phyloP scores from a whole-genome alignment of 2,888 invertebrate genomes.

The Pristionchus fissidentatus region DNA sequence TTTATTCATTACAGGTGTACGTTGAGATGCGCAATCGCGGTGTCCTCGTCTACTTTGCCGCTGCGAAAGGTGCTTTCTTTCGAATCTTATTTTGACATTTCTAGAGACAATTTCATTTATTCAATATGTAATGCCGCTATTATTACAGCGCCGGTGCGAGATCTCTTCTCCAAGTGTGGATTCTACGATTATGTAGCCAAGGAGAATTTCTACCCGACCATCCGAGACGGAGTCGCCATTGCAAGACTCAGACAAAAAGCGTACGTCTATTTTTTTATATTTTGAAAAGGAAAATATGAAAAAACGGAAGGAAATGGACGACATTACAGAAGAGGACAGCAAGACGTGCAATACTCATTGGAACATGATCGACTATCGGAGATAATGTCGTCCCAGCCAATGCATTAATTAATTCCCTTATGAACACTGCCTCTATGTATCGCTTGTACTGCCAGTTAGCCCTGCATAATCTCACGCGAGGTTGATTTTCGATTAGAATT shows the following conservation, averaged over 20 bases:
- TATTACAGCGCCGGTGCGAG: conserved; percentile 71
- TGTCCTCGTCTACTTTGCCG: conserved; percentile 74
- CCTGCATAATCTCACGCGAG: neutral
- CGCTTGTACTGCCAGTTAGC: neutral
- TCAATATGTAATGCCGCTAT: neutral
- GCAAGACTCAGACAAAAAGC: conserved; percentile 65
- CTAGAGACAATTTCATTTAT: too few species aligned
- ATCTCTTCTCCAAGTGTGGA: conserved; percentile 70
- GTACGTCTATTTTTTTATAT: neutral
- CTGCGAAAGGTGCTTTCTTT: conserved; percentile 64
- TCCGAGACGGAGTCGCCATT: conserved; percentile 72
- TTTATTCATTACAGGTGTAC: conserved; percentile 59
- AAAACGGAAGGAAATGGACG: too few species aligned
- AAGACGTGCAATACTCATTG: conserved; percentile 52
- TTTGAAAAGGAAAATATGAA: neutral
- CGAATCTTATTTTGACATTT: too few species aligned
- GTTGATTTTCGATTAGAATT: neutral
- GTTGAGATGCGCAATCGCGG: conserved; percentile 63
- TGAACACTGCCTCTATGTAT: neutral
- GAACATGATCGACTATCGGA: conserved; percentile 61
- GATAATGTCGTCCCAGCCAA: conserved; percentile 59
- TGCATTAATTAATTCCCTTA: conserved; percentile 44
- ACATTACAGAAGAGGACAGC: conserved; percentile 36
- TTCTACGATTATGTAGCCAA: conserved; percentile 72
- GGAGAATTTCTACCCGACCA: conserved; percentile 74